Base-by-base conservation (phyloP, 2,888 invertebrate species). In the Blera fallax region DNA sequence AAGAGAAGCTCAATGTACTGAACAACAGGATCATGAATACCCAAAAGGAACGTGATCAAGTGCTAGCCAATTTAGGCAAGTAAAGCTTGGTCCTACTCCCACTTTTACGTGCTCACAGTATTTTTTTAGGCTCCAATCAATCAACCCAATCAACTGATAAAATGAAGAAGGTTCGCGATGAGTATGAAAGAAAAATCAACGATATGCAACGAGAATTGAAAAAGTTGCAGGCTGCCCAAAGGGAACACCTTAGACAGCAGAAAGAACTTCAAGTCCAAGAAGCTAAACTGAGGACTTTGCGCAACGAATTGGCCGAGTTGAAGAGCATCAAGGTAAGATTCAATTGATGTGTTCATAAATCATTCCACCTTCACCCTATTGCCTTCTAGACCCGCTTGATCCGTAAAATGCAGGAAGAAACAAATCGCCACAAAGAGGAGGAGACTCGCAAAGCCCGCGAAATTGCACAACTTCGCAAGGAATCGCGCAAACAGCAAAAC, bases 341-440 rank as follows among this genome's bases (percentile, higher is more conserved):
- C 34, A 24, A 3, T 0, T 52, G 10, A 74, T 18, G 1, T 43
- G n/a, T 45, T 8, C 10, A 10, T 34, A 3, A 45, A 18, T 8
- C 10, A 45, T 18, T 8, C 0, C n/a, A 14, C 2, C 6, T 7
- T 27, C 16, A 3, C 8, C 1, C 10, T 45, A 16, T 6, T 14
- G 43, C 79, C 32, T 87, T 84, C 11, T 88, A 94, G 94, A 96
- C 97, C 0, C 95, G 95, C 90, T 93, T 99, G 72, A 95, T 99
- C 89, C 97, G 97, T 90, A 97, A 97, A 92, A 98, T 99, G 95
- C 96, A 97, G 76, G 97, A 97, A 79, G 99, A 99, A 91, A 95
- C 96, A 4, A 96, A 95, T 89, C 95, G 96, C 72, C 97, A 97
- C 89, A 96, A 97, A 88, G 96, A 97, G 90, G 95, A 96, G 6